Conservation (phyloP, 92 coral and sea anemone species). For the Bergia sp. region DNA sequence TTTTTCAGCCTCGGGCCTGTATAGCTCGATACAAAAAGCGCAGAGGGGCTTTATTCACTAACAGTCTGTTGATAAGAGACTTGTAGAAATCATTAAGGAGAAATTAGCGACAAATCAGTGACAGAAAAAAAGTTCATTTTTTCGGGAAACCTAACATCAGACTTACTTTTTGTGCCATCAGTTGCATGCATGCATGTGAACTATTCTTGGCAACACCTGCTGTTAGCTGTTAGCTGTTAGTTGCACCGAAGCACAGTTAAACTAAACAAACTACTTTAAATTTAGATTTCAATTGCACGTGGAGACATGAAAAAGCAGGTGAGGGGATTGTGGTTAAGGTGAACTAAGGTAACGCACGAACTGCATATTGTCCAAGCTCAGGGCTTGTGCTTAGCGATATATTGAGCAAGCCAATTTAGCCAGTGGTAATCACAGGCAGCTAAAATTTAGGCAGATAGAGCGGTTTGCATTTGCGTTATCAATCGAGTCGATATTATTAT, state of each 20-base stretch:
- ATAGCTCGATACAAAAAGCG: too few relatives aligned
- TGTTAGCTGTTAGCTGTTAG: not conserved
- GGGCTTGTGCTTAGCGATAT: not conserved
- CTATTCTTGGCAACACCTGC: not conserved
- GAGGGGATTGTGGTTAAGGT: conserved; percentile 7
- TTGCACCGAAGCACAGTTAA: not conserved
- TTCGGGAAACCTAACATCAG: not conserved
- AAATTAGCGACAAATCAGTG: not conserved
- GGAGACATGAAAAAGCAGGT: conserved; percentile 44
- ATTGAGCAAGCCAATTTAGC: not conserved
- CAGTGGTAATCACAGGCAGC: not conserved
- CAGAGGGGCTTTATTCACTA: too few relatives aligned
- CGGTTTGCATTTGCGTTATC: too few relatives aligned
- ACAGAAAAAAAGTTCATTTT: too few relatives aligned
- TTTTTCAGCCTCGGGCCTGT: too few relatives aligned
- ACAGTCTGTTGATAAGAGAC: not conserved
- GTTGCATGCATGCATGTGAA: not conserved
- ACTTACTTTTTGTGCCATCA: not conserved
- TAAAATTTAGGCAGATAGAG: too few relatives aligned
- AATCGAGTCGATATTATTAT: too few relatives aligned
- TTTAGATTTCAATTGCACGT: conserved; percentile 43
- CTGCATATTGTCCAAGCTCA: not conserved
- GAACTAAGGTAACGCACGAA: not conserved
- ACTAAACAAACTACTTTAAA: conserved; percentile 33
- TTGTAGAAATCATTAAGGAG: not conserved